Evolutionary conservation across 2,888 invertebrate species (phyloP), one percentile per base, ranked within the genome.

Genomic region (Marasmarcha lunaedactyla): DNA sequence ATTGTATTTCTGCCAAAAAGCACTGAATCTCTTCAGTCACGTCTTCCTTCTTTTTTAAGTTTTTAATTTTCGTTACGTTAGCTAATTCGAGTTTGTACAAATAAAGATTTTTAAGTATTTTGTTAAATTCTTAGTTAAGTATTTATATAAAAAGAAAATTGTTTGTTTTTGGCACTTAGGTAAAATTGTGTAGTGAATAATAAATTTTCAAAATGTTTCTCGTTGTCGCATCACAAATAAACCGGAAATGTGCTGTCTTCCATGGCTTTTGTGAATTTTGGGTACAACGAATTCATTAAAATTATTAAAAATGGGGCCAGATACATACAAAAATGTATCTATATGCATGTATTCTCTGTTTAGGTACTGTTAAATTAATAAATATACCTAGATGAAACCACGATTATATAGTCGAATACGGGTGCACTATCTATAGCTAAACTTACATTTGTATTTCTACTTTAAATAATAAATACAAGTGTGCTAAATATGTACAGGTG

Each of bases 1-100:
- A 30, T n/a, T 30, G 11, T 9, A n/a, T 30, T n/a, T 9, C 10
- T 30, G 30, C 30, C 30, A 30, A 30, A 30, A 30, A 30, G 30
- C 30, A 30, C 15, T 37, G 37, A 37, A 37, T 37, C 37, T 37
- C 37, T 14, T 37, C 30, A 15, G 7, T 36, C 26, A 15, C 27
- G 15, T 35, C 15, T 39, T 39, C 15, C 26, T 39, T 34, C n/a
- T 38, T 2, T 33, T 25, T 12, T 25, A 13, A 33, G 33, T 34
- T 13, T 14, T 20, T 36, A 3, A 20, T 15, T 20, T 6, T 20
- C 25, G 36, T 14, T 26, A 14, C 10, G 11, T 12, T 27, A 30
- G 14, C 10, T 27, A 27, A 3, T 37, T 37, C 27, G 14, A 5
- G n/a, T 26, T 7, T 27, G 30, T 37, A 30, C n/a, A 30, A 30